phyloP scores from a whole-genome alignment of 53 echinoderm and acorn worm genomes.

The Holothuria scabra region DNA sequence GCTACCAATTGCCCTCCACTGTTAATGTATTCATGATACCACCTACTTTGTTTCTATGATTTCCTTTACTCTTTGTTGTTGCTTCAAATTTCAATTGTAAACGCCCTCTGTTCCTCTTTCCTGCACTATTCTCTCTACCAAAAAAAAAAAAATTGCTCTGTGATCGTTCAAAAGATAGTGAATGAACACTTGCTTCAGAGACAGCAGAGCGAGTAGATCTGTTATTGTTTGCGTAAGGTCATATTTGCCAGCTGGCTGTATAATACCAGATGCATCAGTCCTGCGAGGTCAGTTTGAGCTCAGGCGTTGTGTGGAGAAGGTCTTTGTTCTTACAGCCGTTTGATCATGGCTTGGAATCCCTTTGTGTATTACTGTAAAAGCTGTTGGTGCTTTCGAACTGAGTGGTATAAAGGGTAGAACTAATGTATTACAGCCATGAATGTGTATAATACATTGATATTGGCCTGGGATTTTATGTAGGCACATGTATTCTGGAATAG shows the following conservation, averaged over 20 bases:
- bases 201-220: too few relatives aligned
- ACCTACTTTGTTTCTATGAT: too few relatives aligned
- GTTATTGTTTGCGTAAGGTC: slow-evolving; percentile 21
- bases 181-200: too few relatives aligned
- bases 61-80: not conserved
- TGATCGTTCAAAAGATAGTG: not conserved
- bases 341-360: not conserved
- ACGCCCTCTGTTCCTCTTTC: slow-evolving; percentile 13
- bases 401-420: too few relatives aligned
- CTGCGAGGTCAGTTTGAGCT: not conserved
- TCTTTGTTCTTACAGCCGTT: not conserved
- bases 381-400: too few relatives aligned
- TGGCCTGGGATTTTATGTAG: too few relatives aligned
- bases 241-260: slow-evolving; percentile 10
- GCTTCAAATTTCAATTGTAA: not conserved
- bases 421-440: too few relatives aligned
- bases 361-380: slow-evolving; percentile 13
- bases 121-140: not conserved
- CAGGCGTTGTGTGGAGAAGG: not conserved
- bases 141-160: not conserved
- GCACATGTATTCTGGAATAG: too few relatives aligned
- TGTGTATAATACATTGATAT: too few relatives aligned
- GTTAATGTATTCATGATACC: too few relatives aligned
- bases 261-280: slow-evolving; percentile 12
- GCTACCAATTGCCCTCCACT: too few relatives aligned